A percentile compares a stretch with the other conserved stretches of the same genome.
phyloP scores from a whole-genome alignment of 2,888 invertebrate genomes.

The Geophilus truncorum region DNA sequence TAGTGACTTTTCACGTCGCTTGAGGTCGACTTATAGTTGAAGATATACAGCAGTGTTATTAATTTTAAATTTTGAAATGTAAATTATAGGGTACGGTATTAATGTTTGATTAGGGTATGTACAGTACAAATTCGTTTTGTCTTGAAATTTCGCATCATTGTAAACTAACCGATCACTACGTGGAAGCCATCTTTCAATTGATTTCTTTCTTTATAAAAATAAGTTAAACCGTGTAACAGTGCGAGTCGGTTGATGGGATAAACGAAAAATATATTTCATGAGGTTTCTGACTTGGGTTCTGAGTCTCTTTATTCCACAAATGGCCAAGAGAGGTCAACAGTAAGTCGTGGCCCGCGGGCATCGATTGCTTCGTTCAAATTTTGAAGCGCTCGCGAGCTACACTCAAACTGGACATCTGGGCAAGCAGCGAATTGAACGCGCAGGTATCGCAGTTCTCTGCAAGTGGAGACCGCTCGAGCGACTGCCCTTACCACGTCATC shows the following conservation, averaged over 20 bases:
- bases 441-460: conserved; percentile 17
- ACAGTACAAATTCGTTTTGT: no score
- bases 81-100: no score
- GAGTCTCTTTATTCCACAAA: conserved; percentile 29
- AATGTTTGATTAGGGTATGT: no score
- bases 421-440: conserved; percentile 31
- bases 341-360: conserved; percentile 29
- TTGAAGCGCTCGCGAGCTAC: conserved; percentile 25
- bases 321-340: conserved; percentile 30
- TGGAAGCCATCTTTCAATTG: background rate
- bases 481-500: conserved; percentile 30
- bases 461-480: conserved; percentile 6
- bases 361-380: conserved; percentile 29
- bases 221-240: background rate
- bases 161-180: background rate
- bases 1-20: no score
- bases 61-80: no score
- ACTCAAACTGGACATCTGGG: conserved; percentile 32
- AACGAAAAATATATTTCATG: no score
- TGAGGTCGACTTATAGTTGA: no score
- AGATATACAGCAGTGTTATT: no score
- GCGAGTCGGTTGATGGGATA: no score
- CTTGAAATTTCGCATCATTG: background rate
- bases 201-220: background rate
- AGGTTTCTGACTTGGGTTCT: background rate